phyloP scores from a whole-genome alignment of 2,797 vertebrate genomes.

The Craterocephalus amniculus region DNA sequence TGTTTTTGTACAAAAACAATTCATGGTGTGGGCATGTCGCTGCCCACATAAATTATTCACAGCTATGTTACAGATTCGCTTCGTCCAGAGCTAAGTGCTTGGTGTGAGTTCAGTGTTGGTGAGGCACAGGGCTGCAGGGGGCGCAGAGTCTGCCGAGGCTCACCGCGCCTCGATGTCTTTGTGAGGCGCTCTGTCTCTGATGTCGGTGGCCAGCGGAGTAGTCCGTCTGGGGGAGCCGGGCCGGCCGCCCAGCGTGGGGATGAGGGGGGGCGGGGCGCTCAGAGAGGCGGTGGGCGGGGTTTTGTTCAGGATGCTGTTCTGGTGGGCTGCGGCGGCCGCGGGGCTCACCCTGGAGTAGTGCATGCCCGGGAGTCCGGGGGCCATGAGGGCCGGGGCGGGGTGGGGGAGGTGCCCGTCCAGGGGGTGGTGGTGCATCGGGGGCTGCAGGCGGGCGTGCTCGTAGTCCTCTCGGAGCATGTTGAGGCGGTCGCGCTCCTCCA shows the following conservation, averaged over 20 bases:
- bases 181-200: slow-evolving; percentile 93
- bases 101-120: slow-evolving; percentile 73
- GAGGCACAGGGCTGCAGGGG: slow-evolving; percentile 64
- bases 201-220: slow-evolving; percentile 92
- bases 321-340: slow-evolving; percentile 83
- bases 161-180: slow-evolving; percentile 98
- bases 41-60: slow-evolving; percentile 79
- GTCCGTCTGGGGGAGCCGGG: slow-evolving; percentile 94
- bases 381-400: slow-evolving; percentile 82
- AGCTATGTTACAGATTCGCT: slow-evolving; percentile 81
- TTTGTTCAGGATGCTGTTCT: slow-evolving; percentile 94
- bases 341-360: slow-evolving; percentile 95
- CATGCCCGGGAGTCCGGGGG: slow-evolving; percentile 94
- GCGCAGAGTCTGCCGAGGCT: slow-evolving; percentile 57
- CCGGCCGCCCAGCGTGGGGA: slow-evolving; percentile 90
- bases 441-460: slow-evolving; percentile 87
- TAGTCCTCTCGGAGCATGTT: slow-evolving; percentile 95
- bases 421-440: slow-evolving; percentile 76
- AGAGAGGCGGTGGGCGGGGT: slow-evolving; percentile 92
- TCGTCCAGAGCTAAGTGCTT: slow-evolving; percentile 81
- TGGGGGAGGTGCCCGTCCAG: slow-evolving; percentile 92
- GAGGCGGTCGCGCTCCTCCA: slow-evolving; percentile 92
- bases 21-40: slow-evolving; percentile 39
- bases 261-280: slow-evolving; percentile 95
- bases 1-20: slow-evolving; percentile 77